These are phyloP conservation scores for Psilanteris sp. DNA, from an alignment of 1,140 invertebrate species.

Conservation along the genomic window DNA sequence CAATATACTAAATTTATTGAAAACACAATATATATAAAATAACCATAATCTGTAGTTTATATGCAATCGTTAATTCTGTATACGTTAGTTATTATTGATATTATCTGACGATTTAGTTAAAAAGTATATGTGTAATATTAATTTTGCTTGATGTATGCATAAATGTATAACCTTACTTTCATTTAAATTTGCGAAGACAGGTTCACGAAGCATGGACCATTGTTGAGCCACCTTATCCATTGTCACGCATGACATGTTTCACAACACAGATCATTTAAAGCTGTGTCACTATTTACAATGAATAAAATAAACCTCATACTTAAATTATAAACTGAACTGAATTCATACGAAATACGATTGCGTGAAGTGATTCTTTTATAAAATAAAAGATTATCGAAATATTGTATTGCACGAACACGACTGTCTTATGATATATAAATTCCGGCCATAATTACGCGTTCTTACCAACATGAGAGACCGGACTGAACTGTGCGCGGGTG, in stretches of 20 bases:
- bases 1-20: too few species aligned
- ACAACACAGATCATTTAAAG: too few species aligned
- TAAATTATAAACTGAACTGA: constrained; percentile 3
- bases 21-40: too few species aligned
- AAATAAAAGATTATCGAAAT: too few species aligned
- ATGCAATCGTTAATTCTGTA: too few species aligned
- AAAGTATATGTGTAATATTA: not conserved
- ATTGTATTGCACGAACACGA: constrained; percentile 24
- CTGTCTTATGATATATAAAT: constrained; percentile 13
- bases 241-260: constrained; percentile 42
- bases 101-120: not conserved
- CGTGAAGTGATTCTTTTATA: too few species aligned
- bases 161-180: constrained; percentile 57
- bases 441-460: constrained; percentile 58
- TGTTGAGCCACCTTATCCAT: constrained; percentile 23
- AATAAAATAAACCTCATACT: too few species aligned
- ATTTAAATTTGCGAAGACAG: constrained; percentile 27
- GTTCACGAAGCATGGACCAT: constrained; percentile 31
- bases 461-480: constrained; percentile 71
- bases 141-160: too few species aligned
- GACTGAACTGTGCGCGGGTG: constrained; percentile 70
- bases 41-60: too few species aligned
- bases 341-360: not conserved
- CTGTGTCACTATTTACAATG: constrained; percentile 10
- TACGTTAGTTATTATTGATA: too few species aligned